These are phyloP conservation scores for Thymelicus lineola DNA, from an alignment of 2,888 invertebrate genomes.

Conservation along the genomic window DNA sequence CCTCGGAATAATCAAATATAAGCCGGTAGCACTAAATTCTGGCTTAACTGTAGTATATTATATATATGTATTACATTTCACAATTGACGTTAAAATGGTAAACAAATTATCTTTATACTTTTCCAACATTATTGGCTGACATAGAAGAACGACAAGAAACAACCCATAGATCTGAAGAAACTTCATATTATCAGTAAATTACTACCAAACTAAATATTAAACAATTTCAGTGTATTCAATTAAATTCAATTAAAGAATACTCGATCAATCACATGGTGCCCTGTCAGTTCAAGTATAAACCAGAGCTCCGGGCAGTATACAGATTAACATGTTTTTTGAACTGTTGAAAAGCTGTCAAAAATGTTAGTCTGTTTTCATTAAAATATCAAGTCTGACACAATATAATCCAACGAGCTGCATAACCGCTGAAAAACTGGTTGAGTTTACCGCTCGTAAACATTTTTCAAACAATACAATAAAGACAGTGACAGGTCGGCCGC, in stretches of 20 bases:
- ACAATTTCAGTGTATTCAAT: too few relatives aligned
- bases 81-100: too few relatives aligned
- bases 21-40: constrained; percentile 11
- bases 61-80: too few relatives aligned
- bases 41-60: neutral
- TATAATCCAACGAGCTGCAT: constrained; percentile 20
- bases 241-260: too few relatives aligned
- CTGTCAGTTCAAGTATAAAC: too few relatives aligned
- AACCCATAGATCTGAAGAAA: too few relatives aligned
- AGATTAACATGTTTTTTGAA: constrained; percentile 1
- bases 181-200: too few relatives aligned
- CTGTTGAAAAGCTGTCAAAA: constrained; percentile 3
- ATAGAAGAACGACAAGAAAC: too few relatives aligned
- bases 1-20: constrained; percentile 15
- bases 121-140: too few relatives aligned
- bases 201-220: too few relatives aligned
- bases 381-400: constrained; percentile 14
- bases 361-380: constrained; percentile 13
- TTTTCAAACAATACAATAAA: constrained; percentile 33
- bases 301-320: neutral
- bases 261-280: too few relatives aligned
- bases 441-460: constrained; percentile 20
- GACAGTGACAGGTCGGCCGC: constrained; percentile 30
- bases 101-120: too few relatives aligned
- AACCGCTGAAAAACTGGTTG: constrained; percentile 20